A percentile compares a stretch with the other conserved stretches of the same genome.
Evolutionary conservation across 2,113 vertebrate genomes (phyloP).

Genomic region (Tachycineta bicolor): DNA sequence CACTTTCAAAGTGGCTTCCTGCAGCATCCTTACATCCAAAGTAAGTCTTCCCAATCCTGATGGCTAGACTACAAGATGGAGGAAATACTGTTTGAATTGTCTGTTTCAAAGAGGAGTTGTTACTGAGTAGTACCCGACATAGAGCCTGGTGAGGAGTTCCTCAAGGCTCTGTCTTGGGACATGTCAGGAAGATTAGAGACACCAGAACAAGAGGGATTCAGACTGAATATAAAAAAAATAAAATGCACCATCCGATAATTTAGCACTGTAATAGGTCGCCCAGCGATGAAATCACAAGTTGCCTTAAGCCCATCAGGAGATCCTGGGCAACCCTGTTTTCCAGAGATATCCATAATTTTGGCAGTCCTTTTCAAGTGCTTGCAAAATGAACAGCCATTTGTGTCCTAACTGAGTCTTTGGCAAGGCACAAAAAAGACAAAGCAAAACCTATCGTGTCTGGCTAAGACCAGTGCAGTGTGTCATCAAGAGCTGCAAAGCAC

Average conservation of each 20-base stretch:
- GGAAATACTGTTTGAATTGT: background rate
- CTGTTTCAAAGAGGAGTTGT: background rate
- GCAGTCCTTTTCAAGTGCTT: background rate
- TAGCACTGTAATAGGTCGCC: background rate
- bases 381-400: background rate
- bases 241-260: background rate
- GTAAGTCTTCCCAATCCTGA: background rate
- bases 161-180: background rate
- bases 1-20: background rate
- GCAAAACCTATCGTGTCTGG: background rate
- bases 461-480: background rate
- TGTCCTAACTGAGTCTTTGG: background rate
- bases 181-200: background rate
- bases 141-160: background rate
- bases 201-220: background rate
- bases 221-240: background rate
- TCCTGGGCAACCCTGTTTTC: background rate
- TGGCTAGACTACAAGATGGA: background rate
- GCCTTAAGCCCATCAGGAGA: background rate
- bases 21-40: background rate
- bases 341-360: background rate
- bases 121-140: fast-evolving
- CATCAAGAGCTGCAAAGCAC: background rate
- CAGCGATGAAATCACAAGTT: background rate
- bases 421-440: background rate